These are phyloP conservation scores for Microcebus griseorufus DNA, from an alignment of 2,113 vertebrate species.

Conservation along the genomic window DNA sequence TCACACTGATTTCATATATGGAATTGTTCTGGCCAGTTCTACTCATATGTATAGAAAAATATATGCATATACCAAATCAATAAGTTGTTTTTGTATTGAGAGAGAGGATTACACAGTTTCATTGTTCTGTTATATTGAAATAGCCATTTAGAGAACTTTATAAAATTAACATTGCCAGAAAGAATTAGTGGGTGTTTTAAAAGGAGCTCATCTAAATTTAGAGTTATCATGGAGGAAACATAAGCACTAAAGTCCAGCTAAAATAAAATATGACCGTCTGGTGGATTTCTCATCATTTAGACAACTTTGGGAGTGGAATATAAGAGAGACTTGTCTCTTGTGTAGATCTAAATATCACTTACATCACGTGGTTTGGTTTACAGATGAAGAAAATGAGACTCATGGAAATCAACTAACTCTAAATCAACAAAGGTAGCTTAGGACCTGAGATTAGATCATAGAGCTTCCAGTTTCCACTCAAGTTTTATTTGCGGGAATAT, in stretches of 20 bases:
- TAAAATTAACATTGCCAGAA: not conserved
- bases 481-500: not conserved
- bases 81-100: not conserved
- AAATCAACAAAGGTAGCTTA: not conserved
- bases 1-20: not conserved
- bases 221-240: not conserved
- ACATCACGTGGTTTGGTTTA: not conserved
- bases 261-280: not conserved
- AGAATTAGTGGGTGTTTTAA: not conserved
- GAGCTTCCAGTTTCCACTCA: not conserved
- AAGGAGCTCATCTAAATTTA: not conserved
- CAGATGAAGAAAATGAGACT: not conserved
- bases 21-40: not conserved
- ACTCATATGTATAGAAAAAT: not conserved
- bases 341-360: not conserved
- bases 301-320: not conserved
- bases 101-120: not conserved
- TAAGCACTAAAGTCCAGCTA: not conserved
- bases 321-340: not conserved
- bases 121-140: conserved; percentile 31
- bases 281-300: not conserved
- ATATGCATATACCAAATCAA: not conserved
- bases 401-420: not conserved
- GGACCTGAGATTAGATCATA: not conserved
- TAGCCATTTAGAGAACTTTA: not conserved